phyloP scores from a whole-genome alignment of 2,888 invertebrate species.

The Drosophila pseudotakahashii region DNA sequence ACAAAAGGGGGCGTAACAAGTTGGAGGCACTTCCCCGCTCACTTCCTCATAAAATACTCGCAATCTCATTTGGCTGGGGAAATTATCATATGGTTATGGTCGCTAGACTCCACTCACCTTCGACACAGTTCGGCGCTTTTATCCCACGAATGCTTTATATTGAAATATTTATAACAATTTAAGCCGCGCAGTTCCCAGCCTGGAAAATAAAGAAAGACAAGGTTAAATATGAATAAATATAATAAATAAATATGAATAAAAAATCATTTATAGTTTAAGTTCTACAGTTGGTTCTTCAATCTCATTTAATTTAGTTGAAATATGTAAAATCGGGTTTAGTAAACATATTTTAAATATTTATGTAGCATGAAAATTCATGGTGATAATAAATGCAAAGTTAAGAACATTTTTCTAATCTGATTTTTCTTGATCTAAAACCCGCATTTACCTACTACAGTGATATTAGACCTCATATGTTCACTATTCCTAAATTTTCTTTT shows the following conservation, averaged over 20 bases:
- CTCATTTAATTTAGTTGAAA: no score
- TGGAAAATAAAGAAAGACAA: conserved; percentile 85
- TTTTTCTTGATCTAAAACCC: no score
- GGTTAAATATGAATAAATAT: conserved; percentile 1
- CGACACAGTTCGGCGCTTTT: conserved; percentile 97
- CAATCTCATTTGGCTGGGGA: conserved; percentile 33
- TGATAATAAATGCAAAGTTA: no score
- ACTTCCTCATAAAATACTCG: conserved; percentile 55
- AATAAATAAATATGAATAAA: no score
- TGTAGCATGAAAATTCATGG: no score
- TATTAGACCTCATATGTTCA: no score
- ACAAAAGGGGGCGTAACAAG: conserved; percentile 34
- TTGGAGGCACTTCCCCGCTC: conserved; percentile 39
- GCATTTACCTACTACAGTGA: no score
- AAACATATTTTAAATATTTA: no score
- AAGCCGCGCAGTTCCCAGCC: conserved; percentile 97
- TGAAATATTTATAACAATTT: conserved; percentile 97
- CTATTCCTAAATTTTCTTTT: no score
- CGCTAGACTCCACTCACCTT: conserved; percentile 87
- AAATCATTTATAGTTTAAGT: background rate
- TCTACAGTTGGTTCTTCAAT: background rate
- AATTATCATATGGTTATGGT: conserved; percentile 71
- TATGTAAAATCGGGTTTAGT: no score
- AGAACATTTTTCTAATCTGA: no score
- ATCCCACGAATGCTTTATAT: conserved; percentile 97